Conservation (phyloP, 1,140 invertebrate species). For the Achroia grisella region DNA sequence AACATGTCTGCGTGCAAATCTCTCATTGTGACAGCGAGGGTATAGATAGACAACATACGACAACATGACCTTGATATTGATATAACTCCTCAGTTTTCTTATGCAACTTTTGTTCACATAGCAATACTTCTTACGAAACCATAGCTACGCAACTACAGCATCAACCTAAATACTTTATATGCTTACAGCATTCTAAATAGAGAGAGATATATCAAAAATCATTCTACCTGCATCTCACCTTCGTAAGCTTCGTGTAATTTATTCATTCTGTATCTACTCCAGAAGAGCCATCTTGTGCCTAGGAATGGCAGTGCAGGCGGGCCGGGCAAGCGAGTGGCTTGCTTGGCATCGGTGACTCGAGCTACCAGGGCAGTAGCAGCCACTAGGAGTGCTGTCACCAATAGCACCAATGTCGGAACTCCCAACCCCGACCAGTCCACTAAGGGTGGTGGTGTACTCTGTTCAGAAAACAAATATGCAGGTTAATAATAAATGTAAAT, state of each 20-base stretch:
- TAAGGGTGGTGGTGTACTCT: conserved; percentile 45
- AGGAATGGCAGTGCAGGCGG: conserved; percentile 82
- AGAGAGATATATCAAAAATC: neutral
- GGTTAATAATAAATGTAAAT: no score
- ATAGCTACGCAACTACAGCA: no score
- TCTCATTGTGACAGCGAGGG: conserved; percentile 52
- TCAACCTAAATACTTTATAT: no score
- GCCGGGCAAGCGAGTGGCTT: conserved; percentile 77
- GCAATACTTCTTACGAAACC: no score
- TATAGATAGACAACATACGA: conserved; percentile 1
- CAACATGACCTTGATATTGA: neutral
- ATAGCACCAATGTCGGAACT: conserved; percentile 37
- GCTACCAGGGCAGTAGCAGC: conserved; percentile 32
- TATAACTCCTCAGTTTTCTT: no score
- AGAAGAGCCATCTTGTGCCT: conserved; percentile 89
- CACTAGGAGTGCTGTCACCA: conserved; percentile 31
- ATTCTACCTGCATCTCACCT: conserved; percentile 68
- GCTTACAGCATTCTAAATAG: no score
- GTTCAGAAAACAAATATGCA: neutral
- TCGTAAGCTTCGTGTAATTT: conserved; percentile 87
- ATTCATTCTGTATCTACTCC: conserved; percentile 81
- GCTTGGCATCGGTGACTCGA: conserved; percentile 28
- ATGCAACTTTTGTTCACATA: no score
- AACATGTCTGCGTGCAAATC: conserved; percentile 78
- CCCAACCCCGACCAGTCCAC: conserved; percentile 52